Conservation (phyloP, 2,113 vertebrate genomes). For the Pseudorhombus dupliciocellatus region DNA sequence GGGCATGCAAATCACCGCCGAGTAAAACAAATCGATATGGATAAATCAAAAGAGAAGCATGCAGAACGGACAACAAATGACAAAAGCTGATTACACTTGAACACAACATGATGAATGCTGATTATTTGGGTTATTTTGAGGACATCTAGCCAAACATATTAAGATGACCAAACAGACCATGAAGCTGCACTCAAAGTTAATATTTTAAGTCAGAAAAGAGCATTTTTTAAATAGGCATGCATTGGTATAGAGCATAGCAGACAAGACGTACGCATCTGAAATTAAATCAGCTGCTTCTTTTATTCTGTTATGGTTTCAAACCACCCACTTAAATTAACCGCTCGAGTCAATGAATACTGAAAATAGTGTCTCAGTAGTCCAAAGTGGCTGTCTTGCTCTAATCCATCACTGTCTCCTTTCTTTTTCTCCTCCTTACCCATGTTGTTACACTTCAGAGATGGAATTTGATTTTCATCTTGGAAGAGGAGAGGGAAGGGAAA, state of each 20-base stretch:
- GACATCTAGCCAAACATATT: slow-evolving; percentile 21
- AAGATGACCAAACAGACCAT: slow-evolving; percentile 8
- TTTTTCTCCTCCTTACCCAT: slow-evolving; percentile 26
- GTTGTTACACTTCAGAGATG: slow-evolving; percentile 37
- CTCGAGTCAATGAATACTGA: slow-evolving; percentile 31
- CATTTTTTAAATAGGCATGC: neutral
- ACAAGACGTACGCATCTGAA: slow-evolving; percentile 5
- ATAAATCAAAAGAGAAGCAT: slow-evolving; percentile 40
- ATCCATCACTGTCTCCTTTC: slow-evolving; percentile 49
- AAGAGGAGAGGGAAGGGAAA: slow-evolving; percentile 21
- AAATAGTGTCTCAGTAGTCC: slow-evolving; percentile 40
- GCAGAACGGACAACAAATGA: slow-evolving; percentile 9
- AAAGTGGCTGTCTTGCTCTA: slow-evolving; percentile 37
- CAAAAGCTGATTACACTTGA: slow-evolving; percentile 42
- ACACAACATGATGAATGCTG: slow-evolving; percentile 18
- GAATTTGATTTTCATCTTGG: slow-evolving; percentile 56
- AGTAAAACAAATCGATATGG: slow-evolving; percentile 41
- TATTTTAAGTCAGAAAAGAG: slow-evolving; percentile 2
- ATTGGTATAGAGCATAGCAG: slow-evolving; percentile 2
- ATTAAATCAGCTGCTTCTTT: slow-evolving; percentile 24
- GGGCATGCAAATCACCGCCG: slow-evolving; percentile 48
- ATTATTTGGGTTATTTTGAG: slow-evolving; percentile 41
- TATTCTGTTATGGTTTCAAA: slow-evolving; percentile 27
- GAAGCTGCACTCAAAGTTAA: slow-evolving; percentile 5
- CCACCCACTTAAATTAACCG: slow-evolving; percentile 34